Base-by-base conservation (phyloP, 2,888 invertebrate species). In the Cylloceria caligata region DNA sequence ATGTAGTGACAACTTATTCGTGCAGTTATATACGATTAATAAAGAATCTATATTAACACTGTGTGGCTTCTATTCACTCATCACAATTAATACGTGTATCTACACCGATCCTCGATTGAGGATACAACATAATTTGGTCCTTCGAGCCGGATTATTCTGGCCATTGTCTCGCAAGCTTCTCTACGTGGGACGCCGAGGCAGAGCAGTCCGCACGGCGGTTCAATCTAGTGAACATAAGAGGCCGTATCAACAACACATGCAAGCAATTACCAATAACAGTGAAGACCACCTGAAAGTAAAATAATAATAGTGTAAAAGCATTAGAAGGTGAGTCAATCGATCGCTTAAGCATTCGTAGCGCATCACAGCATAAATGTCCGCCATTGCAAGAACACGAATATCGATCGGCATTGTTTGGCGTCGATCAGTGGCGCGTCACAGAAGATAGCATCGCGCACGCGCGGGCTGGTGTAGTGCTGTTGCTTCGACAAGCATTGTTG, bases 391-490 rank as follows among this genome's bases (percentile, higher is more conserved):
- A 16, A 45, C 45, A 16, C 16, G 45, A n/a, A 16, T 45, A 45
- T 45, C 16, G 45, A 45, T n/a, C 45, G 45, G 45, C n/a, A 45
- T 45, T 16, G 45, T 45, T 45, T 16, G 45, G 45, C 45, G 16
- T 45, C 45, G 45, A 4, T 45, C 16, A 6, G 45, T 45, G 45
- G 45, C 45, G 45, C 45, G 16, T 45, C 16, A n/a, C 16, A 16
- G 5, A 45, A n/a, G n/a, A n/a, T 16, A 45, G n/a, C 16, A 16
- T 45, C 45, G 5, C 45, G 16, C 45, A 6, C 45, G 45, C 45
- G 13, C 45, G 16, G n/a, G 16, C n/a, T n/a, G n/a, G n/a, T n/a
- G n/a, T n/a, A n/a, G n/a, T n/a, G n/a, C n/a, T n/a, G n/a, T n/a
- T n/a, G n/a, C n/a, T n/a, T n/a, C n/a, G n/a, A n/a, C n/a, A n/a